Evolutionary conservation across 2,113 vertebrate species (phyloP).

Genomic region (Prunella fulvescens): DNA sequence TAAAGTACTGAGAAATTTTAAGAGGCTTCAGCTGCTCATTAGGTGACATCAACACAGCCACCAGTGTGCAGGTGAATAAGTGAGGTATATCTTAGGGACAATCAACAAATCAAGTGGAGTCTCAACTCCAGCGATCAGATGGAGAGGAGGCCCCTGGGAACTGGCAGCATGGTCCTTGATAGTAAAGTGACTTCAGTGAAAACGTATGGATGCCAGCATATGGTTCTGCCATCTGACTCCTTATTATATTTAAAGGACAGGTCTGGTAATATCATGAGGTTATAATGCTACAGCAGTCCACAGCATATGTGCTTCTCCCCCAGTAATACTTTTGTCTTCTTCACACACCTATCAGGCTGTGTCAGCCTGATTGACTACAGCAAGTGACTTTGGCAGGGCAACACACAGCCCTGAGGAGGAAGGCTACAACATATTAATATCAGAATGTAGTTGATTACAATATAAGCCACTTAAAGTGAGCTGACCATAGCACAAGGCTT

Average conservation of each 20-base stretch:
- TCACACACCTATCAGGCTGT: neutral
- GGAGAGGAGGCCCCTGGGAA: neutral
- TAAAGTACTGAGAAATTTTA: neutral
- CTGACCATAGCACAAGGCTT: conserved; percentile 38
- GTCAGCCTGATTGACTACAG: conserved; percentile 37
- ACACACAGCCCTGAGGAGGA: neutral
- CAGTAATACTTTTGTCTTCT: neutral
- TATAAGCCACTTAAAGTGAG: conserved; percentile 13
- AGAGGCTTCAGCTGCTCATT: neutral
- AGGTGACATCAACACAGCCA: neutral
- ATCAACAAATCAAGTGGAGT: neutral
- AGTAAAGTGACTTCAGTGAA: neutral
- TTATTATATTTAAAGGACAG: conserved; percentile 11
- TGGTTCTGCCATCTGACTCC: neutral
- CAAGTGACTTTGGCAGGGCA: conserved; percentile 41
- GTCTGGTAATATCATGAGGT: neutral
- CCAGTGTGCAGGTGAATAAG: neutral
- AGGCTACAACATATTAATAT: conserved; percentile 22
- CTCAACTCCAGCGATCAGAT: neutral
- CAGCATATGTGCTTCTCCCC: neutral
- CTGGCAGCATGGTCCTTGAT: neutral
- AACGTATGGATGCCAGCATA: neutral
- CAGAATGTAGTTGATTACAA: conserved; percentile 46
- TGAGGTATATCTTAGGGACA: neutral
- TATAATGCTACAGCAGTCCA: neutral